Evolutionary conservation across 2,888 invertebrate species (phyloP).

Genomic region (Odontocerum albicorne): DNA sequence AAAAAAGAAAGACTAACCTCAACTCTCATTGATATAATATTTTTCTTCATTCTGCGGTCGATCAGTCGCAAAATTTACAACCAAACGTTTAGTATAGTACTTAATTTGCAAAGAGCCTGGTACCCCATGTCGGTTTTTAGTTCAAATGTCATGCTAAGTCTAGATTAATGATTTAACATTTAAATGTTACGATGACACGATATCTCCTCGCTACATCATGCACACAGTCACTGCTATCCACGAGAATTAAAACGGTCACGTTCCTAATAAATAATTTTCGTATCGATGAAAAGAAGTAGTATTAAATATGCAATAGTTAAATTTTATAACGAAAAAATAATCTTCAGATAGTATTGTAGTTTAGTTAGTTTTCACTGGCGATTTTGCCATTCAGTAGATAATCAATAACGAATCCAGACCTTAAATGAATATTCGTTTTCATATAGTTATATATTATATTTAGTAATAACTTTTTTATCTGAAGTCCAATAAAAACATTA

Average conservation of each 20-base stretch:
- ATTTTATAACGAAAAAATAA: too few species aligned
- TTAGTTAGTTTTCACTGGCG: too few species aligned
- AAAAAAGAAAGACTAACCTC: background rate
- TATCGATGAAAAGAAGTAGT: slow-evolving; percentile 6
- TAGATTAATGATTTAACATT: slow-evolving; percentile 34
- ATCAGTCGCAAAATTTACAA: background rate
- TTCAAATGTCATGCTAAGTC: slow-evolving; percentile 26
- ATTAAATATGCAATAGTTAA: too few species aligned
- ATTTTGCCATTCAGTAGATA: too few species aligned
- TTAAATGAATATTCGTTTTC: too few species aligned
- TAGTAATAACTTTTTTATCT: too few species aligned
- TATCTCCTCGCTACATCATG: slow-evolving; percentile 19
- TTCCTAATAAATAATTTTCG: slow-evolving; percentile 7
- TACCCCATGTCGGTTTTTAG: slow-evolving; percentile 21
- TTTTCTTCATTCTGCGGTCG: background rate
- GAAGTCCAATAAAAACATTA: too few species aligned
- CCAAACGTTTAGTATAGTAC: slow-evolving; percentile 19
- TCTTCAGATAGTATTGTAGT: too few species aligned
- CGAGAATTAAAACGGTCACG: slow-evolving; percentile 16
- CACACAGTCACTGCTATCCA: slow-evolving; percentile 9
- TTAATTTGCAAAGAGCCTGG: slow-evolving; percentile 27
- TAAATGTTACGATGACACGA: slow-evolving; percentile 35
- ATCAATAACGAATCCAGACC: too few species aligned
- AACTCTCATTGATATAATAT: background rate
- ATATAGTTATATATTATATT: too few species aligned